Evolutionary conservation across 2,113 vertebrate species (phyloP).

Genomic region (Muntiacus muntjak): DNA sequence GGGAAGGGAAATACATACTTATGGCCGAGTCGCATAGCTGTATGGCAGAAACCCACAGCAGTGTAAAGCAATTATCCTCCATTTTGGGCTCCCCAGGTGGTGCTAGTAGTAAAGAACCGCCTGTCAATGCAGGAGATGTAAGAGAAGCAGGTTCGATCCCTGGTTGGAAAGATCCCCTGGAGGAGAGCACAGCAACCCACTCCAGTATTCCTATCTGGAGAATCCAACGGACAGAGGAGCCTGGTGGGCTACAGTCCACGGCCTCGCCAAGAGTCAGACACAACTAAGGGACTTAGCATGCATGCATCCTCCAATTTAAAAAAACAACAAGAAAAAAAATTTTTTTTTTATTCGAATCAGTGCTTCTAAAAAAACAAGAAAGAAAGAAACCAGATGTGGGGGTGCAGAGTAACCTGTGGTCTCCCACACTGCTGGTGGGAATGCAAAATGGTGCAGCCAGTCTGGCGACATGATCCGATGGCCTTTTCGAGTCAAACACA

Average conservation of each 20-base stretch:
- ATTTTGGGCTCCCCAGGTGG: not conserved
- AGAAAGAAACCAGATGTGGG: not conserved
- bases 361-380: too few relatives aligned
- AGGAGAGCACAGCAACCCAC: not conserved
- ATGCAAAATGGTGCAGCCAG: rapidly evolving
- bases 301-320: too few relatives aligned
- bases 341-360: too few relatives aligned
- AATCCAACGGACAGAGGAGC: too few relatives aligned
- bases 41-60: not conserved
- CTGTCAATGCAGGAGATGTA: not conserved
- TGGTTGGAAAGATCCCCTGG: not conserved
- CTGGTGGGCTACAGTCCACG: too few relatives aligned
- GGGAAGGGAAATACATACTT: not conserved
- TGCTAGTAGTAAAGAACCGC: not conserved
- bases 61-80: not conserved
- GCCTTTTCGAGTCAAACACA: not conserved
- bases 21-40: not conserved
- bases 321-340: too few relatives aligned
- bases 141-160: not conserved
- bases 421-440: not conserved
- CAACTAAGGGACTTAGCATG: too few relatives aligned
- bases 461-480: not conserved
- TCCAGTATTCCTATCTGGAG: too few relatives aligned
- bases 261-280: too few relatives aligned
- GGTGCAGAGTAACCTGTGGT: rapidly evolving